Percentiles rank a stretch among this genome's conserved stretches.
Conservation (phyloP, 2,888 invertebrate species). For the Pterostichus niger region DNA sequence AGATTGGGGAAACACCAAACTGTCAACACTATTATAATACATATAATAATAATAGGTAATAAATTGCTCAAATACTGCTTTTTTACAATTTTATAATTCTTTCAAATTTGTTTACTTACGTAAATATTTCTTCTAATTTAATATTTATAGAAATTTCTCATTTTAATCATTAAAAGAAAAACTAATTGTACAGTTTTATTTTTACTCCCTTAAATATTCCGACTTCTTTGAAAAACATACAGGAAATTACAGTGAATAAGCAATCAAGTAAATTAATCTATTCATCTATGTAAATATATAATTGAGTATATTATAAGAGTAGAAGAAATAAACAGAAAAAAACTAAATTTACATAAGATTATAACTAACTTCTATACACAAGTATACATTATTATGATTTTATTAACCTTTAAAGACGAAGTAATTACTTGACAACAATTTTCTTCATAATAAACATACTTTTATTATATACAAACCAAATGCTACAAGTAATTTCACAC, state of each 20-base stretch:
- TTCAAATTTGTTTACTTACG: not conserved
- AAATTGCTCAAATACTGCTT: not conserved
- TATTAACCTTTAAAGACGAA: slow-evolving; percentile 11
- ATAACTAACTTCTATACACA: not conserved
- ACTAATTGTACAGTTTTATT: slow-evolving; percentile 14
- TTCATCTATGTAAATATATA: slow-evolving; percentile 48
- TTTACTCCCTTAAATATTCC: slow-evolving; percentile 29
- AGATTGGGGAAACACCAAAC: slow-evolving; percentile 25
- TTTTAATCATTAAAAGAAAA: slow-evolving; percentile 22
- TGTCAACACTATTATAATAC: slow-evolving; percentile 46
- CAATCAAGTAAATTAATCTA: slow-evolving; percentile 49
- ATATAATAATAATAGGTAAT: not conserved
- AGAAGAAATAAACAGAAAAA: slow-evolving; percentile 31
- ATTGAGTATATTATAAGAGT: slow-evolving; percentile 34
- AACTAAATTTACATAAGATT: slow-evolving; percentile 42
- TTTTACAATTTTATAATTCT: slow-evolving; percentile 14
- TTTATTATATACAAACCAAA: not conserved
- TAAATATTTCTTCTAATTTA: not conserved
- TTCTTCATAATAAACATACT: slow-evolving; percentile 50
- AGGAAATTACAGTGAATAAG: slow-evolving; percentile 47
- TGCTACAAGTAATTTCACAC: too few species aligned
- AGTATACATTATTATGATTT: slow-evolving; percentile 24
- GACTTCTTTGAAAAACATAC: slow-evolving; percentile 25
- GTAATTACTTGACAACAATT: slow-evolving; percentile 7
- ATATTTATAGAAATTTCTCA: not conserved